Conservation (phyloP, 2,113 vertebrate genomes). For the Dromaius novaehollandiae region DNA sequence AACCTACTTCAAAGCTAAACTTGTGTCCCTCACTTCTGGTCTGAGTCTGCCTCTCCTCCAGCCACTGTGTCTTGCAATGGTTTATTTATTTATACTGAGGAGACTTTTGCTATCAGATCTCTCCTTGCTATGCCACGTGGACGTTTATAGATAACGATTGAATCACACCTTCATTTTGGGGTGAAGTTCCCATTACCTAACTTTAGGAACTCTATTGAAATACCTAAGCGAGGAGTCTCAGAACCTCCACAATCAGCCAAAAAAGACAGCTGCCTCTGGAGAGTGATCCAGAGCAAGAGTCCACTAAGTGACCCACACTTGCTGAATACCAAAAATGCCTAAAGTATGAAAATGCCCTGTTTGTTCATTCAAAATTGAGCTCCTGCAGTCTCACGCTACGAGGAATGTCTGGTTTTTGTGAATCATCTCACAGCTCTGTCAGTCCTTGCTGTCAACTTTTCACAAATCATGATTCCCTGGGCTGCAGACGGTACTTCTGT, state of each 20-base stretch:
- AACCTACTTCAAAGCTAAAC: not conserved
- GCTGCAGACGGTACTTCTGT: not conserved
- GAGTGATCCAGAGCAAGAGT: too few relatives aligned
- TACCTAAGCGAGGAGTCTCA: not conserved
- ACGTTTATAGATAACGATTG: not conserved
- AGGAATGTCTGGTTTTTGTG: not conserved
- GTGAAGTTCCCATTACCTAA: not conserved
- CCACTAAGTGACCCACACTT: not conserved
- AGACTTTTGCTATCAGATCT: not conserved
- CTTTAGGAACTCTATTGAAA: not conserved
- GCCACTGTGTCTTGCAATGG: not conserved
- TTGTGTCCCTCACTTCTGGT: not conserved
- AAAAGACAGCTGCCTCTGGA: not conserved
- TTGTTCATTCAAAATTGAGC: not conserved
- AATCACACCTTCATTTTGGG: not conserved
- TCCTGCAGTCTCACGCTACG: not conserved
- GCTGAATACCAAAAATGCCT: not conserved
- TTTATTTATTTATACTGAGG: not conserved
- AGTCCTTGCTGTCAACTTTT: not conserved
- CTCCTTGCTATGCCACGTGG: not conserved
- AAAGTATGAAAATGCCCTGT: not conserved
- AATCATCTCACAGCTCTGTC: not conserved
- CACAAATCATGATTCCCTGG: not conserved
- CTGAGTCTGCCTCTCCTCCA: not conserved
- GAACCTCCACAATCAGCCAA: not conserved